Conservation (phyloP, 2,113 vertebrate species). For the Sus scrofa region DNA sequence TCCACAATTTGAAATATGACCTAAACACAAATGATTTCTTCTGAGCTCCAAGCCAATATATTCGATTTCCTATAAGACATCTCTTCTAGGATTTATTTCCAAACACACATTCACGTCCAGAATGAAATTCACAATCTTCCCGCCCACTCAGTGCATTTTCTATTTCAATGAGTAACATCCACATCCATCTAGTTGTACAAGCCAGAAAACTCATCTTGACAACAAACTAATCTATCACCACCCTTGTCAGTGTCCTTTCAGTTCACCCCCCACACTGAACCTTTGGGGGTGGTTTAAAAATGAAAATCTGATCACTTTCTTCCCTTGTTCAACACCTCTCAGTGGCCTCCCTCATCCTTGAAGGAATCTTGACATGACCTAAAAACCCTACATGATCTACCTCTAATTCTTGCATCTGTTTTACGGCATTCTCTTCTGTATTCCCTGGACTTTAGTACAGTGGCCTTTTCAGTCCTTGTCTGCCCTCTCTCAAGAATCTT, state of each 20-base stretch:
- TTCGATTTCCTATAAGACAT: conserved; percentile 63
- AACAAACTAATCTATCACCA: conserved; percentile 58
- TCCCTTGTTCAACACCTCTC: conserved; percentile 26
- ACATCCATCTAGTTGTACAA: conserved; percentile 64
- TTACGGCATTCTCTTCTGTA: background rate
- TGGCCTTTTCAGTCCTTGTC: background rate
- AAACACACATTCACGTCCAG: conserved; percentile 65
- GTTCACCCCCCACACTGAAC: background rate
- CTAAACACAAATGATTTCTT: conserved; percentile 58
- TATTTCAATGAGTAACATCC: conserved; percentile 66
- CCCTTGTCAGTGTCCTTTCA: conserved; percentile 15
- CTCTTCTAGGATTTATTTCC: conserved; percentile 68
- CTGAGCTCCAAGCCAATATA: background rate
- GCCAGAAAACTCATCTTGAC: conserved; percentile 66
- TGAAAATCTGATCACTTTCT: conserved; percentile 12
- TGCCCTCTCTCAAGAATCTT: background rate
- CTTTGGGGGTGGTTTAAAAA: conserved; percentile 52
- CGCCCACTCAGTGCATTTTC: conserved; percentile 64
- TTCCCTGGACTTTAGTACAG: background rate
- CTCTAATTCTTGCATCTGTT: background rate
- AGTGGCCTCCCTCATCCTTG: background rate
- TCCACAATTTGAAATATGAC: conserved; percentile 43
- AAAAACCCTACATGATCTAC: background rate
- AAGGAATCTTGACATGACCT: conserved; percentile 13
- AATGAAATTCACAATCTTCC: conserved; percentile 71